These are phyloP conservation scores for Myiagra hebetior DNA, from an alignment of 2,113 vertebrate species.

Conservation along the genomic window DNA sequence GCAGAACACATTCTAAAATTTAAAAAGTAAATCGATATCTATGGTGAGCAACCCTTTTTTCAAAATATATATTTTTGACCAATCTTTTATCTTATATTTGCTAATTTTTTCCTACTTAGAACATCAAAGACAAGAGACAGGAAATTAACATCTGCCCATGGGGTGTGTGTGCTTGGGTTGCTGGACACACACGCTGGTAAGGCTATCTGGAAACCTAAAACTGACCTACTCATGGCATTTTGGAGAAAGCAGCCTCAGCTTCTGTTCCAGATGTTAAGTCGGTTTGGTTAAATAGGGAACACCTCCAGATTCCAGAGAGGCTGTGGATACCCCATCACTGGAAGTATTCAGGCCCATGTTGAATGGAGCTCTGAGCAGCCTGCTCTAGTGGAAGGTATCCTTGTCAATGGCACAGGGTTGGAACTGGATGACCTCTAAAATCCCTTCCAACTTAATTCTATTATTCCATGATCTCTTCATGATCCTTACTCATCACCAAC, in stretches of 20 bases:
- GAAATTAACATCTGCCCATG: not conserved
- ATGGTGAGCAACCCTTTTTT: accelerated
- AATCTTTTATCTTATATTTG: not conserved
- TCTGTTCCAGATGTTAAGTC: not conserved
- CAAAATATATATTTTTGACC: not conserved
- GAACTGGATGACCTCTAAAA: not conserved
- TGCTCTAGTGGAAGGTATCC: not conserved
- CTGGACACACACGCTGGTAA: not conserved
- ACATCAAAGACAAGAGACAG: not conserved
- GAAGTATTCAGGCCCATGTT: not conserved
- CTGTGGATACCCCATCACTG: too few relatives aligned
- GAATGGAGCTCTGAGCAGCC: not conserved
- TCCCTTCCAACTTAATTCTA: not conserved
- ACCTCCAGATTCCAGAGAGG: not conserved
- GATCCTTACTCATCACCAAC: not conserved
- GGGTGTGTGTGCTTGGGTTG: not conserved
- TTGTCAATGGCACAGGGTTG: not conserved
- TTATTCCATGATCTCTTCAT: not conserved
- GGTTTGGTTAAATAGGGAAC: not conserved
- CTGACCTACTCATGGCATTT: not conserved
- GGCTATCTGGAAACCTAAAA: not conserved
- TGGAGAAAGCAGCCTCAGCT: not conserved
- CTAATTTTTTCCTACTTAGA: not conserved
- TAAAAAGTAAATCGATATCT: not conserved
- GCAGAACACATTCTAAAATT: not conserved